Evolutionary conservation across 37 sponge, comb jelly and placozoan species (phyloP).

Genomic region (Amphimedon queenslandica): DNA sequence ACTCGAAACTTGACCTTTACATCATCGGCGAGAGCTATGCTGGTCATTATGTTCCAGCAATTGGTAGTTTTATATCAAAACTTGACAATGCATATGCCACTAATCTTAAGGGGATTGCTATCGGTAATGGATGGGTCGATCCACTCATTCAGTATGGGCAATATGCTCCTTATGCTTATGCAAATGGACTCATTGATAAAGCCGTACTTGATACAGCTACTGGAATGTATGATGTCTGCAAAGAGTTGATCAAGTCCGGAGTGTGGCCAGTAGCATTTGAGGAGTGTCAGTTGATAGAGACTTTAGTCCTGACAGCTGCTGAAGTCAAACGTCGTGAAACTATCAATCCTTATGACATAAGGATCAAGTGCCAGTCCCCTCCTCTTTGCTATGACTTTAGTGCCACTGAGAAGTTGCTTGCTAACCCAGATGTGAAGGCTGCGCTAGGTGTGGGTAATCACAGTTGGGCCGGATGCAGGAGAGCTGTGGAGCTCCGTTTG

Average conservation of each 20-base stretch:
- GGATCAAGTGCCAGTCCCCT: constrained; percentile 40
- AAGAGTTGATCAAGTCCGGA: constrained; percentile 54
- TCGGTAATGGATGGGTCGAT: constrained; percentile 95
- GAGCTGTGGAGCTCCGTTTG: constrained; percentile 33
- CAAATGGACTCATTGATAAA: constrained; percentile 43
- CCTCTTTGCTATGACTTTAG: constrained; percentile 62
- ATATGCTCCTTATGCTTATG: constrained; percentile 60
- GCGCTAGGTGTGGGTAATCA: constrained; percentile 65
- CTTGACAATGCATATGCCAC: constrained; percentile 69
- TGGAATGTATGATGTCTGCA: constrained; percentile 62
- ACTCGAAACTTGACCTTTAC: constrained; percentile 72
- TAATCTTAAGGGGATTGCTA: constrained; percentile 85
- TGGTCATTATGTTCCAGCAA: constrained; percentile 90
- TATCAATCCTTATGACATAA: constrained; percentile 71
- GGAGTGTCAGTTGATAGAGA: constrained; percentile 62
- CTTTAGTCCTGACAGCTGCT: neutral
- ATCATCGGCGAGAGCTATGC: constrained; percentile 88
- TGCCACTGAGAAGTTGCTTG: constrained; percentile 42
- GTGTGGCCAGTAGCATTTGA: constrained; percentile 39
- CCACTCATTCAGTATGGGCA: constrained; percentile 68
- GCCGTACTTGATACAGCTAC: constrained; percentile 32
- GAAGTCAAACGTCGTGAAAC: constrained; percentile 6
- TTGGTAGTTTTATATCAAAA: constrained; percentile 72
- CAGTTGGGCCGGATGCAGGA: constrained; percentile 54
- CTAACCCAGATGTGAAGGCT: constrained; percentile 39